Conservation (phyloP, 2,797 vertebrate genomes). For the Arnoldichthys spilopterus region DNA sequence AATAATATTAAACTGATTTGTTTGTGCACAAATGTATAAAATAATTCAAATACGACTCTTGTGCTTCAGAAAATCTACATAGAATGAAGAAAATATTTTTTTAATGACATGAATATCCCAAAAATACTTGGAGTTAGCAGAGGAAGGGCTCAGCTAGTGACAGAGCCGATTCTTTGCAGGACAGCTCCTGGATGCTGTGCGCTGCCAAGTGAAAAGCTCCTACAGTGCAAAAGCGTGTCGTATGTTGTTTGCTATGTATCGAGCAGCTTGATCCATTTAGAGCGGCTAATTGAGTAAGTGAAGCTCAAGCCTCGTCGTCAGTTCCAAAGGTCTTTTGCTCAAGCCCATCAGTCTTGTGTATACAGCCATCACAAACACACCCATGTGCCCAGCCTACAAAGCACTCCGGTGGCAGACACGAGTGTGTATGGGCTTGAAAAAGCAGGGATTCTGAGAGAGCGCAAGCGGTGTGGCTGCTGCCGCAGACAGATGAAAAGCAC, state of each 20-base stretch:
- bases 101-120: too few relatives aligned
- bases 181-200: not conserved
- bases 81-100: too few relatives aligned
- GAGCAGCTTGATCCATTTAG: slow-evolving; percentile 19
- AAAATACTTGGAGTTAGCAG: not conserved
- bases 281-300: slow-evolving; percentile 19
- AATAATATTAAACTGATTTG: too few relatives aligned
- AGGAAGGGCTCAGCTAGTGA: not conserved
- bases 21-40: too few relatives aligned
- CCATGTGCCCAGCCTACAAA: slow-evolving; percentile 4
- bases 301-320: not conserved
- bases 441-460: slow-evolving; percentile 11
- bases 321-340: slow-evolving; percentile 28
- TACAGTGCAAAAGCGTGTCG: not conserved
- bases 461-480: not conserved
- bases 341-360: slow-evolving; percentile 23
- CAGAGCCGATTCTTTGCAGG: not conserved
- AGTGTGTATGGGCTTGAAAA: not conserved
- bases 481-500: slow-evolving; percentile 50
- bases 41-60: too few relatives aligned
- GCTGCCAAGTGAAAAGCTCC: not conserved
- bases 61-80: too few relatives aligned
- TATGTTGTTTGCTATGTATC: slow-evolving; percentile 5
- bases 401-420: not conserved
- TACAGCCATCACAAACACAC: slow-evolving; percentile 23